Conservation (phyloP, 30 jellyfish, hydroid and myxozoan genomes). For the Sanderia malayensis region DNA sequence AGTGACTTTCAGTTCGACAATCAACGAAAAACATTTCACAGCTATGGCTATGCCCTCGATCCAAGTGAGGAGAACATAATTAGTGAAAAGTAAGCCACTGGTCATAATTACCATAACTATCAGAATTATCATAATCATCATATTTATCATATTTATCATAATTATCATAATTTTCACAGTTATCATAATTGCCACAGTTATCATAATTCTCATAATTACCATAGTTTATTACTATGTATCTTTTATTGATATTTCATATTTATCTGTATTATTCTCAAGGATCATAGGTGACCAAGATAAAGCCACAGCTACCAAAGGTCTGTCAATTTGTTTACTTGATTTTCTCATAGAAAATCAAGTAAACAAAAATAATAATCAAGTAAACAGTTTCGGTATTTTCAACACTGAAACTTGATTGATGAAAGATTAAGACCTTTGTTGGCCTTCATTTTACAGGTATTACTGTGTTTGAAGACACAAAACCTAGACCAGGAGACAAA, state of each 20-base stretch:
- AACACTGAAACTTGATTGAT: too few relatives aligned
- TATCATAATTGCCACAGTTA: too few relatives aligned
- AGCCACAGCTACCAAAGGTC: conserved; percentile 41
- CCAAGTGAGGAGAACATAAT: conserved; percentile 84
- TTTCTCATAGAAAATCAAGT: not conserved
- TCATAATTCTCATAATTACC: too few relatives aligned
- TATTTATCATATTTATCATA: not conserved
- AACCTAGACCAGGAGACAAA: conserved; percentile 81
- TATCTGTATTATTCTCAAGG: conserved; percentile 26
- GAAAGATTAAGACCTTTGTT: too few relatives aligned
- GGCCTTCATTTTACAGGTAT: conserved; percentile 49
- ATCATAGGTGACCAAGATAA: conserved; percentile 74
- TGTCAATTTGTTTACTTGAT: too few relatives aligned
- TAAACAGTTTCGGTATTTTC: not conserved
- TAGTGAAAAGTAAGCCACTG: conserved; percentile 74
- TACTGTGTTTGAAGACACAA: conserved; percentile 79
- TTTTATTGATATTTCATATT: not conserved
- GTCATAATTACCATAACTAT: too few relatives aligned
- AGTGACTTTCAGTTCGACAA: conserved; percentile 93
- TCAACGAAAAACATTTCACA: conserved; percentile 86
- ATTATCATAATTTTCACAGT: too few relatives aligned
- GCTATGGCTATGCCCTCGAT: conserved; percentile 95
- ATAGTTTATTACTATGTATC: not conserved
- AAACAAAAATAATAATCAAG: not conserved
- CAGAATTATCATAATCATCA: too few relatives aligned